These are phyloP conservation scores for Halictus quadricinctus DNA, from an alignment of 2,888 invertebrate species.

Conservation along the genomic window DNA sequence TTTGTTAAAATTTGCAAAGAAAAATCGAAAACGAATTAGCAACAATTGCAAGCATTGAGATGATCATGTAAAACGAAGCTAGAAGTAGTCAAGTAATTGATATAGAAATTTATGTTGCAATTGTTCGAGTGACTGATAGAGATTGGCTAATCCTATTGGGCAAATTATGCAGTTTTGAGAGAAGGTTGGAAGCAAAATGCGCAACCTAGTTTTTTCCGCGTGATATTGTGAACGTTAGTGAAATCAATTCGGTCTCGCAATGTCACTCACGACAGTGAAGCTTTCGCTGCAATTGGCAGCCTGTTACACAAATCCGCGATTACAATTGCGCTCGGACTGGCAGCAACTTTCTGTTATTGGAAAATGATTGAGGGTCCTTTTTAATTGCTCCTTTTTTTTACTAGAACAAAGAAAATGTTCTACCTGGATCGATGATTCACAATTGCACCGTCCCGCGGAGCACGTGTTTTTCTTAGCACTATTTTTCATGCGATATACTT, in stretches of 20 bases:
- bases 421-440: not conserved
- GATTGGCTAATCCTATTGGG: not conserved
- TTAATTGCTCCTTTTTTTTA: not conserved
- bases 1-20: no score
- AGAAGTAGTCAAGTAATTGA: not conserved
- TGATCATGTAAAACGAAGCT: not conserved
- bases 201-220: not conserved
- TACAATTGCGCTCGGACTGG: constrained; percentile 13
- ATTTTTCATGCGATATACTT: not conserved
- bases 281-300: constrained; percentile 46
- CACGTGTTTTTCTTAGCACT: not conserved
- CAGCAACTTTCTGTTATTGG: constrained; percentile 28
- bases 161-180: not conserved
- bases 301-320: constrained; percentile 13
- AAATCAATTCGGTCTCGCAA: not conserved
- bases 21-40: not conserved
- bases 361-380: constrained; percentile 1
- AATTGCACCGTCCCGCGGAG: not conserved
- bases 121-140: not conserved
- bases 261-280: not conserved
- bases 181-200: not conserved
- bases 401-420: not conserved
- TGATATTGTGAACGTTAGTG: not conserved
- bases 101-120: not conserved
- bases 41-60: not conserved